Evolutionary conservation across 2,888 invertebrate species (phyloP).

Genomic region (Drosophila hawaiiensis): DNA sequence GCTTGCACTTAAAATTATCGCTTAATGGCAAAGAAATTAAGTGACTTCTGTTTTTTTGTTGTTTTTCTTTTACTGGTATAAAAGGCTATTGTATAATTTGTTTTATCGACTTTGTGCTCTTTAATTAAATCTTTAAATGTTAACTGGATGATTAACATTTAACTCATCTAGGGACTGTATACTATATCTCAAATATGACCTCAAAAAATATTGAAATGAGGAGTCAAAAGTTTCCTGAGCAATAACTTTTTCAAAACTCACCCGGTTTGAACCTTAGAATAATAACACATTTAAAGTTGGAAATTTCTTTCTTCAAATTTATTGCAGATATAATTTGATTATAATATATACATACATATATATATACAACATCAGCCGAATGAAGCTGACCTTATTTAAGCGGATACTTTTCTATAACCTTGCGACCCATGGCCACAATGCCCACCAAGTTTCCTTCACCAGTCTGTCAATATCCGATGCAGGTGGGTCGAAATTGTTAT

Average conservation of each 20-base stretch:
- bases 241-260: background rate
- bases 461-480: conserved; percentile 87
- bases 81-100: background rate
- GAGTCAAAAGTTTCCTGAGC: too few species aligned
- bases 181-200: background rate
- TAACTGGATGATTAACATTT: background rate
- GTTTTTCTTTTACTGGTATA: background rate
- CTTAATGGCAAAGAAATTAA: conserved; percentile 6
- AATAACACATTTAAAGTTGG: background rate
- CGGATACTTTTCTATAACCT: conserved; percentile 65
- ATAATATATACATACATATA: background rate
- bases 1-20: conserved; percentile 31
- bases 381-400: conserved; percentile 28
- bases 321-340: background rate
- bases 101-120: background rate
- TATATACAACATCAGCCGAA: background rate
- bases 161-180: background rate
- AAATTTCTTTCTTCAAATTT: background rate
- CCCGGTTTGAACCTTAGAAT: background rate
- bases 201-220: background rate
- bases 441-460: conserved; percentile 87
- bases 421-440: conserved; percentile 78
- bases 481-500: conserved; percentile 86
- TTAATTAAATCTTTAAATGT: background rate
- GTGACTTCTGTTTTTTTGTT: background rate